Evolutionary conservation across 92 coral and sea anemone genomes (phyloP), one percentile per base, ranked within the genome.

Genomic region (Parazoanthus darwini): DNA sequence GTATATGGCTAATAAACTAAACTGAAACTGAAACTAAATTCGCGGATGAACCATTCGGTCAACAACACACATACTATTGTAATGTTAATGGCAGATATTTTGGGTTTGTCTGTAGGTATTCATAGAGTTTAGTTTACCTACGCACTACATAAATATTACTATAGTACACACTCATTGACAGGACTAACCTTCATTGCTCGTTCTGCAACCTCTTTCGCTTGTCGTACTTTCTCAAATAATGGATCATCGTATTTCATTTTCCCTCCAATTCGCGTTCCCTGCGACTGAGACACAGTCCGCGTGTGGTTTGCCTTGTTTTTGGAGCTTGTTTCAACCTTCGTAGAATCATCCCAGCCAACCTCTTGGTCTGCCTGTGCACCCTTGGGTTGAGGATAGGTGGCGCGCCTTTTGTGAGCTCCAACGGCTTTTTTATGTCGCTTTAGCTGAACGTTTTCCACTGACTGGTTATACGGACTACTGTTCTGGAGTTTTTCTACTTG

Each of bases 131-230:
- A 51, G 58, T 8, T 1, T 51, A 51, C 15, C 5, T 1, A 14
- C 58, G 58, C 58, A 51, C 10, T 51, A 14, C 66, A 11, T 58
- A 18, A 3, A 58, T 58, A 58, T 58, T 58, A 18, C 20, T 58
- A 13, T 36, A 23, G 80, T 39, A 39, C 1, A 39, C 42, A 39
- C 4, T 39, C 42, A 73, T 16, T 14, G 7, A 37, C 38, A 5
- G 23, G 36, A 42, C 94, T 39, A 54, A 95, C 99, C 98, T 93
- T 95, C 22, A 97, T 96, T 0, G 99, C 99, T 26, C 56, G 66
- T 67, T 96, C 99, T 8, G 99, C 98, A 0, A 86, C 90, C n/a
- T 93, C 93, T 85, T 95, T 97, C 0, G 98, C 93, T 66, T 94
- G 94, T 42, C 98, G 86, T 65, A 97, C 94, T 82, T 91, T 97